Conservation (phyloP, 2,113 vertebrate species). For the Neoarius graeffei region DNA sequence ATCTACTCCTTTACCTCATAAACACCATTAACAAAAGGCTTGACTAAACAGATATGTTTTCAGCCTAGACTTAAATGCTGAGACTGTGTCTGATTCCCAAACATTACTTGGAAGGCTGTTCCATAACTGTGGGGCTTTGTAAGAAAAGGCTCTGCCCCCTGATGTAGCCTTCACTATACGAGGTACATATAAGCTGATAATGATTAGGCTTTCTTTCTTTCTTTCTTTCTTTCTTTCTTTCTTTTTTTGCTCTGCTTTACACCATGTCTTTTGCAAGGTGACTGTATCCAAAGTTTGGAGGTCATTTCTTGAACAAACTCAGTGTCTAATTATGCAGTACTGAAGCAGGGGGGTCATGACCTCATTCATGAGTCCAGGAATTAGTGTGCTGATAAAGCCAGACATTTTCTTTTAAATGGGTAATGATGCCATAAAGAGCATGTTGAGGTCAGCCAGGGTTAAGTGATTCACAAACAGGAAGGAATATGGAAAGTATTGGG, state of each 20-base stretch:
- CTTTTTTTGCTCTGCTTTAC: background rate
- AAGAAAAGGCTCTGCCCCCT: no score
- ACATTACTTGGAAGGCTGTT: no score
- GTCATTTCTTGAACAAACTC: conserved; percentile 7
- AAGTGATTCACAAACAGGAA: conserved; percentile 4
- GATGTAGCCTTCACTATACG: no score
- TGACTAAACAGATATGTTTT: no score
- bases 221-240: no score
- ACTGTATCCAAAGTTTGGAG: background rate
- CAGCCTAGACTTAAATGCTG: no score
- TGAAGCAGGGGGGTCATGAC: background rate
- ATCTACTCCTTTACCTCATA: no score
- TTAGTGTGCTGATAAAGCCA: background rate
- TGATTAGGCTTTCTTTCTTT: no score
- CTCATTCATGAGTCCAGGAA: background rate
- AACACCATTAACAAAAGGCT: no score
- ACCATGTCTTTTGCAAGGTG: background rate
- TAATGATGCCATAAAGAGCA: conserved; percentile 14
- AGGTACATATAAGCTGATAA: background rate
- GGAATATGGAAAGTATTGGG: background rate
- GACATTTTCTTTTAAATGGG: background rate
- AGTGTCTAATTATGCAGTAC: background rate
- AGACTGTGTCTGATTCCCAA: no score
- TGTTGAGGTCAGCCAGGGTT: background rate
- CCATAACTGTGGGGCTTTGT: no score